phyloP scores from a whole-genome alignment of 2,888 invertebrate species.

The Clivina fossor region DNA sequence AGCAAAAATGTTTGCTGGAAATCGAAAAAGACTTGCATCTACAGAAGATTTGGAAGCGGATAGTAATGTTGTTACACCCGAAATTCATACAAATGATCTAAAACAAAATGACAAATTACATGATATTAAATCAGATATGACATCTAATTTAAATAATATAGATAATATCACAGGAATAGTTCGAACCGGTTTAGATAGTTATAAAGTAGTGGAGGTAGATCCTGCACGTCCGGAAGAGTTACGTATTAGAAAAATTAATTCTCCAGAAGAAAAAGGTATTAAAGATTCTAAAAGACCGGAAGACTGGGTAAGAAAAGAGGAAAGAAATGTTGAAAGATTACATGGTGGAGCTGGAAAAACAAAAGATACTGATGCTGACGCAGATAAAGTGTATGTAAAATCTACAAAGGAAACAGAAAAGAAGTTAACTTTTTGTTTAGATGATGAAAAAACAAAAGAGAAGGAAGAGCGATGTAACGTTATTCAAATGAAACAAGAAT shows the following conservation, averaged over 20 bases:
- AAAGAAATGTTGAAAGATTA: constrained; percentile 50
- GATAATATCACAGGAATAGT: constrained; percentile 56
- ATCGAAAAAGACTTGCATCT: constrained; percentile 52
- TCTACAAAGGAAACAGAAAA: constrained; percentile 39
- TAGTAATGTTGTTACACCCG: constrained; percentile 40
- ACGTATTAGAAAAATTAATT: constrained; percentile 43
- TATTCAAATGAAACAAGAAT: constrained; percentile 34
- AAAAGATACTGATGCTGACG: constrained; percentile 36
- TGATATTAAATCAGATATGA: constrained; percentile 49
- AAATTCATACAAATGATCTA: constrained; percentile 50
- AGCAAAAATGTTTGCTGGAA: constrained; percentile 47
- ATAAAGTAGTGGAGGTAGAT: constrained; percentile 47
- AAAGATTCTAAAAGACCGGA: constrained; percentile 53
- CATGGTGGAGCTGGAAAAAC: constrained; percentile 53
- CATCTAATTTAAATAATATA: constrained; percentile 52
- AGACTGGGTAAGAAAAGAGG: constrained; percentile 53
- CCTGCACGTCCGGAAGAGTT: constrained; percentile 48
- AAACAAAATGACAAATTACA: constrained; percentile 55
- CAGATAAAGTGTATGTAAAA: constrained; percentile 24
- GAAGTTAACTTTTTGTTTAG: constrained; percentile 39
- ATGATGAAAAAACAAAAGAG: constrained; percentile 35
- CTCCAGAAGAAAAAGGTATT: constrained; percentile 53
- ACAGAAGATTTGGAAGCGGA: constrained; percentile 52
- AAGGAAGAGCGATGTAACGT: constrained; percentile 33
- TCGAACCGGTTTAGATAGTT: constrained; percentile 47